Conservation (phyloP, 2,888 invertebrate species). For the Leuctra nigra region DNA sequence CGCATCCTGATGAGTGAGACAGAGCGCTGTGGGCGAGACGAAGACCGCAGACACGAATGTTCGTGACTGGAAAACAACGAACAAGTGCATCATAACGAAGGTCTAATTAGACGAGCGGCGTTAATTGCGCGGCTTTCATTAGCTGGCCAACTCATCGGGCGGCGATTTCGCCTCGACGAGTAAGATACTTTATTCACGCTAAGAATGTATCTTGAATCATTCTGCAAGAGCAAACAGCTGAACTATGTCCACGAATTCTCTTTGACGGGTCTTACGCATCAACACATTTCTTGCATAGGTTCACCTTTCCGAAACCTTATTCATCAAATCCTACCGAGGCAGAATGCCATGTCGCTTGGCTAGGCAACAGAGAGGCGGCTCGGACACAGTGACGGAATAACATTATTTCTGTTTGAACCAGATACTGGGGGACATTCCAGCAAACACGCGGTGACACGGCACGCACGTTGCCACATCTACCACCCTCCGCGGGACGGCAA, state of each 20-base stretch:
- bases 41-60: not conserved
- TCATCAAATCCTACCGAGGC: not conserved
- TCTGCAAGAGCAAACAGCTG: constrained; percentile 11
- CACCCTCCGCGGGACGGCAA: not conserved
- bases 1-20: no score
- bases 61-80: not conserved
- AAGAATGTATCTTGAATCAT: not conserved
- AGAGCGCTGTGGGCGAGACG: no score
- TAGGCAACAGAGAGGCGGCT: no score
- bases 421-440: no score
- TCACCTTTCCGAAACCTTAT: constrained; percentile 5
- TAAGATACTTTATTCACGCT: constrained; percentile 1
- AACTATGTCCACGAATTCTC: not conserved
- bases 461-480: no score
- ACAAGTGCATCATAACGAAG: not conserved
- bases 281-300: not conserved
- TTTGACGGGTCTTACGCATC: not conserved
- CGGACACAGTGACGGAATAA: no score
- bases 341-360: no score
- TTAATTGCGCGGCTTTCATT: constrained; percentile 3
- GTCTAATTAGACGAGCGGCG: not conserved
- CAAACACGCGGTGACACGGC: no score
- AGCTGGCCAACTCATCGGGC: not conserved
- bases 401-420: no score
- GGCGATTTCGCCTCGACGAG: not conserved